These are phyloP conservation scores for Bufo bufo DNA, from an alignment of 2,113 vertebrate species.

Conservation along the genomic window DNA sequence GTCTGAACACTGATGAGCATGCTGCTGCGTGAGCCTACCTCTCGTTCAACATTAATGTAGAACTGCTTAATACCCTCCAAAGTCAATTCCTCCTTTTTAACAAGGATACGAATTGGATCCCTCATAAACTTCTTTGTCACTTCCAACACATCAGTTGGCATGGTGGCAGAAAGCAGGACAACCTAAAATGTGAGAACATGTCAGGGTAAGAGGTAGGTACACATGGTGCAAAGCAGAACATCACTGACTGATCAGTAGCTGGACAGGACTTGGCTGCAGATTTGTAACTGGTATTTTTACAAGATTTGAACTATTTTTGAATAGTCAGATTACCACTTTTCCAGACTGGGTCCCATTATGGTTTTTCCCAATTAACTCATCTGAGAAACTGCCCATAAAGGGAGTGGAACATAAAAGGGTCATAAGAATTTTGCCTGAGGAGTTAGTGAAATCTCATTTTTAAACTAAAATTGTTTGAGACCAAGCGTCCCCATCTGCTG, in stretches of 20 bases:
- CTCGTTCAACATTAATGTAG: constrained; percentile 97
- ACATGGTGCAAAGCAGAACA: no score
- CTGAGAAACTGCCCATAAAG: no score
- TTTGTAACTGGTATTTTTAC: no score
- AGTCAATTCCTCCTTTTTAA: constrained; percentile 98
- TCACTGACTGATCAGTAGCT: no score
- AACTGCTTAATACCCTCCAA: constrained; percentile 99
- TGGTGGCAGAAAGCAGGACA: constrained; percentile 95
- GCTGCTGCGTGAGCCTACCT: constrained; percentile 74
- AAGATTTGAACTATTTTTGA: no score
- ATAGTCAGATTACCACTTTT: no score
- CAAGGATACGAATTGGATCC: constrained; percentile 93
- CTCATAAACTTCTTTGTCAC: constrained; percentile 99
- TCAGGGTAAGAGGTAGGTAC: no score
- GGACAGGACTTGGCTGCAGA: no score
- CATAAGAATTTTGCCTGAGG: constrained; percentile 34
- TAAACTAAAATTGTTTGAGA: constrained; percentile 67
- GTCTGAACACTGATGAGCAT: accelerated
- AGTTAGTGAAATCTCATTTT: background rate
- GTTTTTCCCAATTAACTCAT: no score
- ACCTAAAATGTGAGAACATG: constrained; percentile 73
- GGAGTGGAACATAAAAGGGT: constrained; percentile 2
- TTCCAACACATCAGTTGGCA: constrained; percentile 97
- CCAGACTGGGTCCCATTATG: no score
- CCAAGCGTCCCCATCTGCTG: constrained; percentile 77